These are phyloP conservation scores for Apogon talboti DNA, from an alignment of 2,797 vertebrate genomes.

Conservation along the genomic window DNA sequence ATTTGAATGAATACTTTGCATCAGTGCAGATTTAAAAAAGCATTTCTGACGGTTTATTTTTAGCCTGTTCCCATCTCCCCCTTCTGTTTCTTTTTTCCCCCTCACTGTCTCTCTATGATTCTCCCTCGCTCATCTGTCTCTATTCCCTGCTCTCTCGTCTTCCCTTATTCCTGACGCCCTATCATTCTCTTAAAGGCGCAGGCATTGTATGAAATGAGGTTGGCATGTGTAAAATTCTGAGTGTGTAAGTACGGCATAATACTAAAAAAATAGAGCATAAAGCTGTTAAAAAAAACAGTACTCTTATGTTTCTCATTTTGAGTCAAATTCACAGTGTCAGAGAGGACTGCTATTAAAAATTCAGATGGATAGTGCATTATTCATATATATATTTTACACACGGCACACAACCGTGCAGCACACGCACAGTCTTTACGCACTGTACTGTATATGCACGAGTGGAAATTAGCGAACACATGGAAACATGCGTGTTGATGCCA, in stretches of 20 bases:
- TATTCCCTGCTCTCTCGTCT: conserved; percentile 65
- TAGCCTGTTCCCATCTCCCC: conserved; percentile 76
- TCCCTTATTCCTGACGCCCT: conserved; percentile 62
- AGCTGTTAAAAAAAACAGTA: conserved; percentile 69
- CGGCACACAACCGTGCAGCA: conserved; percentile 51
- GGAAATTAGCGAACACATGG: conserved; percentile 37
- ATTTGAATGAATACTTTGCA: conserved; percentile 81
- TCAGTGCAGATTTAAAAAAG: conserved; percentile 79
- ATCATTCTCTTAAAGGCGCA: conserved; percentile 77
- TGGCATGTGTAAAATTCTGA: conserved; percentile 62
- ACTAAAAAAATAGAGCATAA: conserved; percentile 67
- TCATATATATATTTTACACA: conserved; percentile 70
- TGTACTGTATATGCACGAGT: conserved; percentile 9
- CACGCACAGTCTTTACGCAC: conserved; percentile 12
- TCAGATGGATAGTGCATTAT: conserved; percentile 70
- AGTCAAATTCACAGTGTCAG: conserved; percentile 65
- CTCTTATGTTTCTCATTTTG: conserved; percentile 59
- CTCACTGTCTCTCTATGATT: conserved; percentile 71
- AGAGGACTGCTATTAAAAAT: conserved; percentile 69
- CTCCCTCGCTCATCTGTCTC: conserved; percentile 73
- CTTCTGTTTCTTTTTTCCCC: conserved; percentile 65
- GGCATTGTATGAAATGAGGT: conserved; percentile 62
- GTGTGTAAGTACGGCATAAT: conserved; percentile 69
- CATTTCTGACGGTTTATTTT: conserved; percentile 83
- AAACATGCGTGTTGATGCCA: conserved; percentile 46